Evolutionary conservation across 2,113 vertebrate genomes (phyloP).

Genomic region (Chascanopsetta lugubris): DNA sequence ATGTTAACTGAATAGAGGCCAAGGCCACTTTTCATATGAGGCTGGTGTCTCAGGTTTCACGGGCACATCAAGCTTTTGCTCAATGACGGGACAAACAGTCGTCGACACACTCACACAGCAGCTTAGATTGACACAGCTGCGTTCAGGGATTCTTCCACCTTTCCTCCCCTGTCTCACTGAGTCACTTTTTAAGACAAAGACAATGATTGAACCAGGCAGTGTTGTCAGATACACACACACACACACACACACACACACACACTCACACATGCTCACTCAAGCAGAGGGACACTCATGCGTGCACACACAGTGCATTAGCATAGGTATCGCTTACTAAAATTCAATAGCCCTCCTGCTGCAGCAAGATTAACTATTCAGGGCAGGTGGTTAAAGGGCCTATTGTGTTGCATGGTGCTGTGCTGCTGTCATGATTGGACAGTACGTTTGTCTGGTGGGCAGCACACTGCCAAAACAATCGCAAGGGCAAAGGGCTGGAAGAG

Average conservation of each 20-base stretch:
- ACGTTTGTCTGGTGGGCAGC: conserved; percentile 72
- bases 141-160: conserved; percentile 52
- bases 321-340: conserved; percentile 82
- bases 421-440: conserved; percentile 72
- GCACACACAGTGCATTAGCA: conserved; percentile 63
- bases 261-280: conserved; percentile 18
- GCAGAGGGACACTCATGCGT: conserved; percentile 35
- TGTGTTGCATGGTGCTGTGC: conserved; percentile 76
- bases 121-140: conserved; percentile 33
- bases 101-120: not conserved
- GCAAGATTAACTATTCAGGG: conserved; percentile 82
- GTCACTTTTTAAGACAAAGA: conserved; percentile 61
- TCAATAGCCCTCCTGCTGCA: conserved; percentile 81
- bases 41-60: conserved; percentile 62
- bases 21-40: conserved; percentile 47
- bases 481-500: conserved; percentile 73
- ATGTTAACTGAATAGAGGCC: conserved; percentile 62
- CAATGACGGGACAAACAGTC: conserved; percentile 28
- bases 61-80: conserved; percentile 23
- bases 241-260: conserved; percentile 17
- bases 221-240: conserved; percentile 47
- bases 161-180: conserved; percentile 53
- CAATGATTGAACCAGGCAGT: conserved; percentile 34
- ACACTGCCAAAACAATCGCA: conserved; percentile 71
- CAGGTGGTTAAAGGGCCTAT: conserved; percentile 83